Evolutionary conservation across 1,140 invertebrate genomes (phyloP).

Genomic region (Nasonia giraulti): DNA sequence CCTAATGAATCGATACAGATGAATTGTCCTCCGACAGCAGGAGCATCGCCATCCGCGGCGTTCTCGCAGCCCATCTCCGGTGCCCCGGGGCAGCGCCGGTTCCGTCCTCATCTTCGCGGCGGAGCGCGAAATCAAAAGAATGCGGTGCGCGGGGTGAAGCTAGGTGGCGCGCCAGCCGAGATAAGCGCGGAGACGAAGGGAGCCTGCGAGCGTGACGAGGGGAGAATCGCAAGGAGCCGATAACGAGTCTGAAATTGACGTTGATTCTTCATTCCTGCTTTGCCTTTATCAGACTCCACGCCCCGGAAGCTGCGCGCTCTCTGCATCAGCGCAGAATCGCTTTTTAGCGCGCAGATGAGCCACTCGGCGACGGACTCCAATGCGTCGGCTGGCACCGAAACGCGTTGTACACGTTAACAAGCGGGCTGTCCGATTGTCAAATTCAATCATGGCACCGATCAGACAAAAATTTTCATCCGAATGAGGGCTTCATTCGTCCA

Average conservation of each 20-base stretch:
- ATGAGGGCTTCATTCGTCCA: neutral
- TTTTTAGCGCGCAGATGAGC: neutral
- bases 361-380: too few relatives aligned
- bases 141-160: neutral
- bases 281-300: conserved; percentile 16
- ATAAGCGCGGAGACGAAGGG: neutral
- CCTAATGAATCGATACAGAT: neutral
- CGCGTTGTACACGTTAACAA: too few relatives aligned
- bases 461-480: neutral
- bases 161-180: neutral
- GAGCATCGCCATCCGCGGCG: neutral
- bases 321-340: neutral
- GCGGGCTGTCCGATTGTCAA: too few relatives aligned
- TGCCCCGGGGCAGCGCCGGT: neutral
- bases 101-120: neutral
- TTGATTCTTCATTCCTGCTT: conserved; percentile 36
- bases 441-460: too few relatives aligned
- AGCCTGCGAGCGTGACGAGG: neutral
- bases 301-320: neutral
- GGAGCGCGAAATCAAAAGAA: conserved; percentile 24
- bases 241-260: conserved; percentile 42
- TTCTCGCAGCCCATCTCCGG: conserved; percentile 6
- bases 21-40: neutral
- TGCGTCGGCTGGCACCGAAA: too few relatives aligned
- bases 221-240: neutral